Evolutionary conservation across 2,888 invertebrate species (phyloP), one percentile per base, ranked within the genome.

Genomic region (Macrophya annulata): DNA sequence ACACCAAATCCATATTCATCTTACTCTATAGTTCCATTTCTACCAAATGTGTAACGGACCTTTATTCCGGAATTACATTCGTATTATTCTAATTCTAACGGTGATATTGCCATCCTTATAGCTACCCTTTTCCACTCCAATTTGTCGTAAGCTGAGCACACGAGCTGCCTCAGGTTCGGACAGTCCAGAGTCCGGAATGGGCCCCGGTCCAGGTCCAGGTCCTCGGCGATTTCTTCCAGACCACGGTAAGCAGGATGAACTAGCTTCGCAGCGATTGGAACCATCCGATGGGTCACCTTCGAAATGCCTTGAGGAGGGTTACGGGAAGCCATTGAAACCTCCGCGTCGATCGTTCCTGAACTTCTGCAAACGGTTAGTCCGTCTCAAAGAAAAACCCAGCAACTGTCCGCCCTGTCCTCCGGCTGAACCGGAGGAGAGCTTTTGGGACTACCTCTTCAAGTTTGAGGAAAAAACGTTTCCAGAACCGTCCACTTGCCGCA

Each of bases 391-490:
- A 4, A 85, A 86, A 31, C 37, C 85, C 0, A 37, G 65, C 9
- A 84, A 85, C 72, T 74, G 62, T 8, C 82, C 85, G 0, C 25
- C 59, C 51, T 40, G 43, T 12, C 1, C 25, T 31, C 9, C 85
- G 84, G 59, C 77, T 45, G 10, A 62, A 83, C 43, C 62, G n/a
- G 79, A 84, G 37, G 85, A 87, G 17, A 87, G 87, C 5, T 87
- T 87, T 79, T 85, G 65, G 86, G 84, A 88, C 25, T 87, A 88
- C 71, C 79, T 88, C 10, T 81, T 88, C 37, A 87, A 87, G 17
- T 85, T 21, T 81, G 37, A 81, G n/a, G 43, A 79, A 31, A 79
- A 17, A 37, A 37, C 48, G 4, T 51, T 79, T 55, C 86, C 87
- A 0, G 84, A 87, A 31, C 86, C 85, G 2, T 51, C 21, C 5